These are phyloP conservation scores for Chrysaora quinquecirrha DNA, from an alignment of 30 jellyfish, hydroid and myxozoan genomes.

Conservation along the genomic window DNA sequence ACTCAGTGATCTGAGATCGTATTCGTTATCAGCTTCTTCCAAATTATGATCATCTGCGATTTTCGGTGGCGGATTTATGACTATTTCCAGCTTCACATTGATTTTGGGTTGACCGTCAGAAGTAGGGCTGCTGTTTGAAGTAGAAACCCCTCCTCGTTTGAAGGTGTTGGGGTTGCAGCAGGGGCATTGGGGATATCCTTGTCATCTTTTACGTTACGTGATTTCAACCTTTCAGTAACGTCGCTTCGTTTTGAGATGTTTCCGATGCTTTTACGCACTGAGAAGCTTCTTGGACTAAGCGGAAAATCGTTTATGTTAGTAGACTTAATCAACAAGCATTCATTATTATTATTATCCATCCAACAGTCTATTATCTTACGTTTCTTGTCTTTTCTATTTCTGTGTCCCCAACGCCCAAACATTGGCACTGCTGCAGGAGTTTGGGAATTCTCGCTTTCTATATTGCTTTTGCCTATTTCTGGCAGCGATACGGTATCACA, in stretches of 20 bases:
- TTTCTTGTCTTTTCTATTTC: not conserved
- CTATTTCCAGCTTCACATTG: not conserved
- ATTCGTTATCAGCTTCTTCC: not conserved
- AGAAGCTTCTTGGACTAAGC: no score
- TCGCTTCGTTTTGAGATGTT: no score
- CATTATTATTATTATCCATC: not conserved
- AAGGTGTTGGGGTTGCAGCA: not conserved
- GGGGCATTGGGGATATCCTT: not conserved
- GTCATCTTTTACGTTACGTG: not conserved
- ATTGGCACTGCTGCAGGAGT: not conserved
- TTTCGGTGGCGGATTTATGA: not conserved
- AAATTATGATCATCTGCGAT: not conserved
- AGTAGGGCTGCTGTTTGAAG: not conserved
- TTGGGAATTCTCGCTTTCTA: not conserved
- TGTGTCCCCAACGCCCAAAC: conserved; percentile 6
- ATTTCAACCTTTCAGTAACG: no score
- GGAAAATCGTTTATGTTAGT: no score
- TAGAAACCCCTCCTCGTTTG: not conserved
- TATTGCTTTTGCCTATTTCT: not conserved
- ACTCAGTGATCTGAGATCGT: not conserved
- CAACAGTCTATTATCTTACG: not conserved
- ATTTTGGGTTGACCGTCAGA: not conserved
- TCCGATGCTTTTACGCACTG: no score
- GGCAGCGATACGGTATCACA: not conserved
- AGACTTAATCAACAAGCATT: not conserved